A percentile compares a stretch with the other conserved stretches of the same genome.
Conservation (phyloP, 2,888 invertebrate genomes). For the Agrochola litura region DNA sequence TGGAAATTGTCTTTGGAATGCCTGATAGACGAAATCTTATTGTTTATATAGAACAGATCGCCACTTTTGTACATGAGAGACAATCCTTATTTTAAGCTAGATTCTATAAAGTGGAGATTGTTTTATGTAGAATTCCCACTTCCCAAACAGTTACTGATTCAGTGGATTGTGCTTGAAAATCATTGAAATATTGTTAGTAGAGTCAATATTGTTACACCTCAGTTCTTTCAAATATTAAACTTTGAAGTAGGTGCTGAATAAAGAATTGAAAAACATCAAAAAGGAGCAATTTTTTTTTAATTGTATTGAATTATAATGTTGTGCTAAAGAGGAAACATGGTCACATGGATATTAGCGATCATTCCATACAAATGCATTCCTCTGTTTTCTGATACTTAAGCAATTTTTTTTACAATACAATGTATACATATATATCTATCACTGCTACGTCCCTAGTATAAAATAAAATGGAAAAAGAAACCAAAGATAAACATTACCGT, state of each 20-base stretch:
- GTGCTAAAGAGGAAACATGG: neutral
- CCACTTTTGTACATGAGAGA: too few species aligned
- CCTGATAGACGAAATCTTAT: too few species aligned
- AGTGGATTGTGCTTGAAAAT: neutral
- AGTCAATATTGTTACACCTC: neutral
- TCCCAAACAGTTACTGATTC: neutral
- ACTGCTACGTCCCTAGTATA: neutral
- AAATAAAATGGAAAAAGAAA: too few species aligned
- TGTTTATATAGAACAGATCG: too few species aligned
- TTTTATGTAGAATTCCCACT: neutral
- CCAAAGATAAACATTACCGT: neutral
- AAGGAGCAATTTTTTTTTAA: neutral
- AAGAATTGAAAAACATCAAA: neutral
- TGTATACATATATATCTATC: too few species aligned
- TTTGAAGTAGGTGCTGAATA: neutral
- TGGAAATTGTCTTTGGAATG: too few species aligned
- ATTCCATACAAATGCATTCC: neutral
- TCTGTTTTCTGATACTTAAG: neutral
- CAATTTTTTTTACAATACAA: neutral
- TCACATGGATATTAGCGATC: neutral
- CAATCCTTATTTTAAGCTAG: too few species aligned
- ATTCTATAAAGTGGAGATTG: too few species aligned
- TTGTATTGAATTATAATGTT: neutral
- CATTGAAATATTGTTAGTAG: neutral
- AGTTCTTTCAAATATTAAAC: neutral